Evolutionary conservation across 2,797 vertebrate genomes (phyloP), one percentile per base, ranked within the genome.

Genomic region (Propithecus deckenii): DNA sequence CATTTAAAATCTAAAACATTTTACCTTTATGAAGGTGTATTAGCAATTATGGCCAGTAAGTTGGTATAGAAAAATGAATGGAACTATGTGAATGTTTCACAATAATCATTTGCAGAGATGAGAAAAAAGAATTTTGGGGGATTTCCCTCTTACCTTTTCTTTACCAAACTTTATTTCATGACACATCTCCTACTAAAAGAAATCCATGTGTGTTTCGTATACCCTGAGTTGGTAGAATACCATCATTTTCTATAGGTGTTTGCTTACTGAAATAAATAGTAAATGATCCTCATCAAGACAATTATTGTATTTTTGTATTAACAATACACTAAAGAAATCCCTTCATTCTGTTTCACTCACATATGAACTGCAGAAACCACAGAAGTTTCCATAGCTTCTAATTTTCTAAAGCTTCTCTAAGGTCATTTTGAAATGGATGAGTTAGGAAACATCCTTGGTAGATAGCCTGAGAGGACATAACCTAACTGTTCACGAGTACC

Each of bases 391-490:
- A 95, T 96, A 91, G 50, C 89, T 97, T 98, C 86, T 89, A 75
- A 78, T 98, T 98, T 98, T 96, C 76, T 97, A 97, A 98, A 86
- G 74, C 89, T 98, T 98, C 91, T 98, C 61, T 89, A 91, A 95
- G 97, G 95, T 98, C 97, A 96, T 97, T 97, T 97, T 86, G 88
- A 97, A 98, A 97, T 96, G 95, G 97, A 97, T 28, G 20, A 98
- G 92, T 94, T 98, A 96, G 95, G 95, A 98, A 98, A 95, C 71
- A 88, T 96, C 84, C 93, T 88, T 95, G 93, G 52, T 96, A 95
- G 96, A 96, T 92, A 97, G 83, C 88, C 94, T 93, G 94, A 96
- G 48, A 88, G 83, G 18, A 97, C 91, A 65, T 90, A 97, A 96
- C 69, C 80, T 97, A 97, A 93, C 87, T 96, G 80, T 97, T 98